Conservation (phyloP, 2,797 vertebrate genomes). For the Austrolebias charrua region DNA sequence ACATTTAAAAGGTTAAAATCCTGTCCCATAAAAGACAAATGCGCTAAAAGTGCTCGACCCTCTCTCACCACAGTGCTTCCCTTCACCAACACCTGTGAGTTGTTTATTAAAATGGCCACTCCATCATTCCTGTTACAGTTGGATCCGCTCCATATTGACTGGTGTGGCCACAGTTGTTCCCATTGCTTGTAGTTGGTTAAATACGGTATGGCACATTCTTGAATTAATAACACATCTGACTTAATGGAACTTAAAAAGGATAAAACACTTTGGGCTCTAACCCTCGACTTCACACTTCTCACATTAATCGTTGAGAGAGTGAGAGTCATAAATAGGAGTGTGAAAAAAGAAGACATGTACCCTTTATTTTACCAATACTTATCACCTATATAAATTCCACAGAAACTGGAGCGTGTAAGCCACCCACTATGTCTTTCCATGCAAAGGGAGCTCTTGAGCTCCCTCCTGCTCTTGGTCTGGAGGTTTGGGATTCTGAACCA, state of each 20-base stretch:
- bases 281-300: background rate
- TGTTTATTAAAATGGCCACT: background rate
- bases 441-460: too few species aligned
- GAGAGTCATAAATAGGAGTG: too few species aligned
- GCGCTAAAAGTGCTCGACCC: background rate
- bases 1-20: too few species aligned
- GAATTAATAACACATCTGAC: background rate
- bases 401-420: too few species aligned
- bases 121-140: conserved; percentile 2
- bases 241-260: background rate
- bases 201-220: background rate
- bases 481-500: too few species aligned
- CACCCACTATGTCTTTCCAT: too few species aligned
- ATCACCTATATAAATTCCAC: too few species aligned
- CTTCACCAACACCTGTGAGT: background rate
- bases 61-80: background rate
- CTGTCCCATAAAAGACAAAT: background rate
- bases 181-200: background rate
- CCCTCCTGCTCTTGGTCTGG: too few species aligned
- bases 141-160: background rate
- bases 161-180: background rate
- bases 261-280: background rate
- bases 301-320: too few species aligned
- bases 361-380: too few species aligned
- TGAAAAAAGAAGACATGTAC: too few species aligned